Conservation (phyloP, 2,888 invertebrate genomes). For the Lobophora halterata region DNA sequence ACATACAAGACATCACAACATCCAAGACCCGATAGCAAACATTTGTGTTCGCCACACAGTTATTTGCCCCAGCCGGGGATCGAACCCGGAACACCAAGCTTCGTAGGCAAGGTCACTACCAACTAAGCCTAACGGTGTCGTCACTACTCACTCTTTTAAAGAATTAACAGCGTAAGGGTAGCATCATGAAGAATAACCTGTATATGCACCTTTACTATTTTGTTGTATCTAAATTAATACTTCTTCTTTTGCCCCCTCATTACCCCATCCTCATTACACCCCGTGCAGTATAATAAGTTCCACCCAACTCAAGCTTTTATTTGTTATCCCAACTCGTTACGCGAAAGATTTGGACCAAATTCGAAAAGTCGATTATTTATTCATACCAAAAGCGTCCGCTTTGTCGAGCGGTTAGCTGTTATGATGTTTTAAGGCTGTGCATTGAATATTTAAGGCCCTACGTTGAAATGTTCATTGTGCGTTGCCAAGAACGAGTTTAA, state of each 20-base stretch:
- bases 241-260: background rate
- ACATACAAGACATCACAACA: too few species aligned
- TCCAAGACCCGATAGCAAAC: too few species aligned
- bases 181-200: too few species aligned
- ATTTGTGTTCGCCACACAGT: too few species aligned
- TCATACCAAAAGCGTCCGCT: slow-evolving; percentile 55
- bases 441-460: slow-evolving; percentile 42
- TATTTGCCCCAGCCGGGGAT: too few species aligned
- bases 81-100: too few species aligned
- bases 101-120: too few species aligned
- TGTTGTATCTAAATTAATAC: background rate
- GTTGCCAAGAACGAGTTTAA: background rate
- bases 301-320: slow-evolving; percentile 51
- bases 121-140: too few species aligned
- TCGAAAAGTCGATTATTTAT: slow-evolving; percentile 72
- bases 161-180: too few species aligned
- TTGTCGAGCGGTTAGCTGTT: slow-evolving; percentile 35
- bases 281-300: slow-evolving; percentile 57
- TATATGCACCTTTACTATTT: too few species aligned
- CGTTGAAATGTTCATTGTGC: slow-evolving; percentile 17
- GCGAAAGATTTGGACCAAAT: slow-evolving; percentile 69
- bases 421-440: slow-evolving; percentile 32
- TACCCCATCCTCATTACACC: slow-evolving; percentile 11
- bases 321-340: slow-evolving; percentile 75
- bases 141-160: too few species aligned